Base-by-base conservation (phyloP, 2,888 invertebrate genomes). In the Melanophora roralis region DNA sequence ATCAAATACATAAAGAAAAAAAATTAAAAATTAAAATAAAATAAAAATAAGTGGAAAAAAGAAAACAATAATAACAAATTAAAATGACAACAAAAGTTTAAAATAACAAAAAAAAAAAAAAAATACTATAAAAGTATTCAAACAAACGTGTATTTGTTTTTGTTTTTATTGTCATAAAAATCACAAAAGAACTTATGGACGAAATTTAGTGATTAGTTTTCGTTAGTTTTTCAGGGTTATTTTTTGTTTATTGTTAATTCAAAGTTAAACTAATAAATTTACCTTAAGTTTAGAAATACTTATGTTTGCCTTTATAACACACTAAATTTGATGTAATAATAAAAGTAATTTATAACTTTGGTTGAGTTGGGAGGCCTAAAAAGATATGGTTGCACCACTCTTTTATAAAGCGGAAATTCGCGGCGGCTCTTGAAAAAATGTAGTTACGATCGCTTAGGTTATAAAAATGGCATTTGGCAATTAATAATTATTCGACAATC, bases 201-300 rank as follows among this genome's bases (percentile, higher is more conserved):
- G 4, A 51, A 67, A 43, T 55, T 55, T 34, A n/a, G 19, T 55
- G 23, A 4, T 36, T n/a, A 11, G n/a, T 21, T 40, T 68, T 45
- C 38, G 43, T 43, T 14, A 11, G 38, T 38, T 51, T 27, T 38
- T 65, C 64, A 65, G 49, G 64, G 64, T 27, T 38, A 21, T 9
- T 32, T 14, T 53, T 16, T 49, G 34, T 38, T n/a, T 1, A n/a
- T 34, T n/a, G n/a, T n/a, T n/a, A 49, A 36, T 51, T 27, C 36
- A 53, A 53, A 67, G 40, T 53, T 19, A n/a, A 32, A 53, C 19
- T 32, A 67, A 55, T 36, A 43, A 27, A 65, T 47, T 27, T 49
- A 21, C 47, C 4, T 64, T 38, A 6, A n/a, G 23, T 49, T 64
- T 7, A 23, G n/a, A 40, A 14, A 11, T 14, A 14, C 27, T 11